Base-by-base conservation (phyloP, 2,113 vertebrate genomes). In the Amphilophus citrinellus region DNA sequence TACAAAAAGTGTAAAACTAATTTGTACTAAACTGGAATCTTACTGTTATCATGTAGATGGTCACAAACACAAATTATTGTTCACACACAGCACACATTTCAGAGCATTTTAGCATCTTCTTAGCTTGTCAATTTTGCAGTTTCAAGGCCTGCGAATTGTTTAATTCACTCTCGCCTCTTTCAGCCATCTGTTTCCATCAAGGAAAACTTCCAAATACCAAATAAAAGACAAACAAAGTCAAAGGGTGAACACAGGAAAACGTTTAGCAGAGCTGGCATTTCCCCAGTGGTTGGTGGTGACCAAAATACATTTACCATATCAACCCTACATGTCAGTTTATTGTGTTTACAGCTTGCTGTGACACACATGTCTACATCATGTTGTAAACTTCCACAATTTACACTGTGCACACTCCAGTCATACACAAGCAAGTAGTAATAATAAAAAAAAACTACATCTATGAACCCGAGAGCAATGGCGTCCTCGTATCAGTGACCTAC, bases 391-490 rank as follows among this genome's bases (percentile, higher is more conserved):
- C 37, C 18, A 8, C 47, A 32, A n/a, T 73, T 71, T 62, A 62
- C 50, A 73, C 35, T 20, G 59, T 47, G 20, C n/a, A 61, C 77
- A 22, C 57, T 79, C 56, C 22, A 62, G 32, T 89, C 63, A 73
- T 18, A 68, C 58, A 42, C 47, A 65, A 87, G 27, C 27, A 53
- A 53, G 50, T 15, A 53, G 44, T 32, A 73, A 73, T 17, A 71
- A 50, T 0, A 56, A 20, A 56, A 20, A 20, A 3, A 6, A 53
- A 11, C 47, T 20, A 84, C 73, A 84, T 77, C 30, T 50, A 47
- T 71, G 53, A 47, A 27, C 7, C 87, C 42, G 61, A 79, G 44
- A 77, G 77, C 50, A 80, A 91, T 76, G 56, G 61, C 75, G 60
- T 83, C 79, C 68, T 58, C 24, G 61, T 61, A 80, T 30, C 65